Evolutionary conservation across 2,888 invertebrate genomes (phyloP).

Genomic region (Chaitophorus viminalis): DNA sequence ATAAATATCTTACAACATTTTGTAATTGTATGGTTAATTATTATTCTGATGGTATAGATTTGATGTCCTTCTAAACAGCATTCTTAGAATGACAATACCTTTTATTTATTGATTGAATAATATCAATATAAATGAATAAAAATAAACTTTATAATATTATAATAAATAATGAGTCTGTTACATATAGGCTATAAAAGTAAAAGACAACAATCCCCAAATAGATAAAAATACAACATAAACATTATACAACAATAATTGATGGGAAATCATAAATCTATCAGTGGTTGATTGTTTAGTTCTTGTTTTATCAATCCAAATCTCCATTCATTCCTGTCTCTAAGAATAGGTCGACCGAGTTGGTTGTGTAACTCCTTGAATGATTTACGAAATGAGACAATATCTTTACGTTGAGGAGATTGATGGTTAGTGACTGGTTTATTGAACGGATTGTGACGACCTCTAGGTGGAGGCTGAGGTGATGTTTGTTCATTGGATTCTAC

Average conservation of each 20-base stretch:
- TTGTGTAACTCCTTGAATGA: conserved; percentile 79
- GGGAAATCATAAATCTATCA: conserved; percentile 45
- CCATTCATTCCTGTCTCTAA: conserved; percentile 77
- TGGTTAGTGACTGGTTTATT: conserved; percentile 69
- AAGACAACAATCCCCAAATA: conserved; percentile 12
- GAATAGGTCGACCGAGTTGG: conserved; percentile 75
- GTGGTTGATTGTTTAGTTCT: conserved; percentile 36
- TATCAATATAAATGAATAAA: conserved; percentile 1
- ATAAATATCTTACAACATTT: no score
- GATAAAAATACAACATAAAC: conserved; percentile 18
- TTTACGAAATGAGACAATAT: conserved; percentile 69
- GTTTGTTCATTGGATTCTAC: conserved; percentile 54
- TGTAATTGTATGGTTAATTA: no score
- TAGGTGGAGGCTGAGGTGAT: conserved; percentile 80
- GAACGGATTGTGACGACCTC: conserved; percentile 85
- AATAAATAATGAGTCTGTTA: conserved; percentile 21
- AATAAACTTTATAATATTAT: conserved; percentile 30
- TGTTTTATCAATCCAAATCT: conserved; percentile 66
- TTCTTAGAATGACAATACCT: no score
- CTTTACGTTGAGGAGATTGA: conserved; percentile 44
- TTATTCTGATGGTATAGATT: no score
- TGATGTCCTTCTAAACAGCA: no score
- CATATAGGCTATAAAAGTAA: background rate
- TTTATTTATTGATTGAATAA: background rate
- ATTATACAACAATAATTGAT: conserved; percentile 23